Base-by-base conservation (phyloP, 2,113 vertebrate species). In the Phocoena sinus region DNA sequence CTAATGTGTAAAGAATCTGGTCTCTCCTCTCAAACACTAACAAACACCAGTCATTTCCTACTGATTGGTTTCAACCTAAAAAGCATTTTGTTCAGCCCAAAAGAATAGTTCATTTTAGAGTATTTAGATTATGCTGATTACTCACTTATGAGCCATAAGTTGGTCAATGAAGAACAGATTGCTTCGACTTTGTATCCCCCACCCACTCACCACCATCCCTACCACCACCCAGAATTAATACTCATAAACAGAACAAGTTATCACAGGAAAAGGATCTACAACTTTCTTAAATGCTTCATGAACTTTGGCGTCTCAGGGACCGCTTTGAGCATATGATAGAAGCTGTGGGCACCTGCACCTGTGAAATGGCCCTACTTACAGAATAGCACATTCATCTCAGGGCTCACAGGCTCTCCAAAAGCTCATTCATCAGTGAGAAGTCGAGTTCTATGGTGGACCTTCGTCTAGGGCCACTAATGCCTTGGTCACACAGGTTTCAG, bases 101-200 rank as follows among this genome's bases (percentile, higher is more conserved):
- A 98, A 98, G 98, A 99, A 98, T 98, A 98, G 98, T 98, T 98
- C 96, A 97, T 98, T 97, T 98, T 98, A n/a, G 71, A 96, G 77
- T 97, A 98, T 98, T 99, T 98, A 98, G 98, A 98, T 98, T 98
- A 98, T 96, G 96, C 85, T 98, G 97, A 98, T 99, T 98, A 97
- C 97, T 98, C 97, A 97, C 95, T 98, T 98, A 98, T 31, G 96
- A 98, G 95, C 31, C 0, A 87, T 97, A 98, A 89, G 94, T 97
- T 97, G 95, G 97, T 98, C 98, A 98, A 97, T 92, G 96, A 97
- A 97, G 95, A 98, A 97, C 89, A 98, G 92, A 92, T 95, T 98
- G 97, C 93, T 98, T 94, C 20, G 98, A 74, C 86, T 96, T 96
- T 58, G 88, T 95, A 74, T 91, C 60, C 25, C 58, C 47, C 44